phyloP scores from a whole-genome alignment of 2,797 vertebrate genomes.

The Darevskia nairensis region DNA sequence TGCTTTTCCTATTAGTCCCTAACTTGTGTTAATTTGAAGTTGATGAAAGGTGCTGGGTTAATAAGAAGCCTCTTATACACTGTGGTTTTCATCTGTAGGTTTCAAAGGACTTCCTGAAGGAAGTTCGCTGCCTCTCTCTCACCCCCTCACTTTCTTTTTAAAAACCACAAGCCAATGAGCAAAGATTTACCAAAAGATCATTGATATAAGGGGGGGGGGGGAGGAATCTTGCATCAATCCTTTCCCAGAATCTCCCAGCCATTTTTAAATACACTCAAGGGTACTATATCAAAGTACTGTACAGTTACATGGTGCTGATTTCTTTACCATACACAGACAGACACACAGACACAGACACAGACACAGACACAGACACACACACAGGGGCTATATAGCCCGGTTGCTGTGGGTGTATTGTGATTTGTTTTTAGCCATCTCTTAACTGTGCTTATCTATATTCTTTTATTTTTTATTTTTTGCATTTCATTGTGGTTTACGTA shows the following conservation, averaged over 20 bases:
- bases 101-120: neutral
- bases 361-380: no score
- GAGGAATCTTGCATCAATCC: neutral
- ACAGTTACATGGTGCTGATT: no score
- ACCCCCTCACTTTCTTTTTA: neutral
- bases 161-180: neutral
- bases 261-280: neutral
- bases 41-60: neutral
- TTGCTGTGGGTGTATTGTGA: no score
- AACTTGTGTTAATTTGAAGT: conserved; percentile 5
- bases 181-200: neutral
- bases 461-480: no score
- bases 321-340: no score
- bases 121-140: neutral
- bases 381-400: no score
- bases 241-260: neutral
- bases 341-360: no score
- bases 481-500: no score
- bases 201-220: neutral
- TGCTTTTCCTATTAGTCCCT: neutral
- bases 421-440: no score
- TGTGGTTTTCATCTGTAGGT: neutral
- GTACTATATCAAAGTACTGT: neutral
- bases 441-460: no score
- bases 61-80: neutral